Conservation (phyloP, 2,797 vertebrate species). For the Lithobates pipiens region DNA sequence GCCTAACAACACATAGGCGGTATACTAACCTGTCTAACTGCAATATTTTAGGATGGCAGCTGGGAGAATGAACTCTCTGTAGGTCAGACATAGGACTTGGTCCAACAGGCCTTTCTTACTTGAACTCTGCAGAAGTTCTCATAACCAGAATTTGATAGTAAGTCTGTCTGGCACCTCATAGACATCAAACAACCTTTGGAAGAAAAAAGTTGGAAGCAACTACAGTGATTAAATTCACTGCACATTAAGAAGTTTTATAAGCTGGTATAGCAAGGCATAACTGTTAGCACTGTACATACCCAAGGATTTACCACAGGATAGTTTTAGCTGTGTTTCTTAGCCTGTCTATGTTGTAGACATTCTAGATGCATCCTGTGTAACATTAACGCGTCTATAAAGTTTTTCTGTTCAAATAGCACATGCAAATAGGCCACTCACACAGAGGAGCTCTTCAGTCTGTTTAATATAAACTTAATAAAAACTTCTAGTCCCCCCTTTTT, state of each 20-base stretch:
- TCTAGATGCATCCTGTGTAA: slow-evolving; percentile 55
- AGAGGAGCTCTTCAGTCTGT: slow-evolving; percentile 19
- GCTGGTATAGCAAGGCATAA: slow-evolving; percentile 21
- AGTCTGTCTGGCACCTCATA: slow-evolving; percentile 72
- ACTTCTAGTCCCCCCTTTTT: background rate
- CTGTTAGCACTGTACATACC: slow-evolving; percentile 36
- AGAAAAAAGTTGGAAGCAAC: slow-evolving; percentile 65
- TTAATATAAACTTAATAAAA: slow-evolving; percentile 43
- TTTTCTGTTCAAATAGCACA: slow-evolving; percentile 31
- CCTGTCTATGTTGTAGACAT: slow-evolving; percentile 25
- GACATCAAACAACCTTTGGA: slow-evolving; percentile 63
- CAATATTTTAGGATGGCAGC: slow-evolving; percentile 66
- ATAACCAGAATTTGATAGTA: slow-evolving; percentile 70
- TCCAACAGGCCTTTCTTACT: slow-evolving; percentile 64
- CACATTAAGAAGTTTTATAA: slow-evolving; percentile 44
- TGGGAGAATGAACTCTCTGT: slow-evolving; percentile 74
- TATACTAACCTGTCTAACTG: slow-evolving; percentile 68
- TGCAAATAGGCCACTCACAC: slow-evolving; percentile 29
- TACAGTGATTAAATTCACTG: slow-evolving; percentile 52
- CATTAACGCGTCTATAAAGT: slow-evolving; percentile 58
- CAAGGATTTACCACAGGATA: slow-evolving; percentile 59
- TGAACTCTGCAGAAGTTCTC: slow-evolving; percentile 68
- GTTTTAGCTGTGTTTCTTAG: slow-evolving; percentile 23
- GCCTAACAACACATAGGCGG: slow-evolving; percentile 74
- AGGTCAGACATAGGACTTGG: slow-evolving; percentile 66